phyloP scores from a whole-genome alignment of 2,888 invertebrate genomes.

The Dendrolimus houi region DNA sequence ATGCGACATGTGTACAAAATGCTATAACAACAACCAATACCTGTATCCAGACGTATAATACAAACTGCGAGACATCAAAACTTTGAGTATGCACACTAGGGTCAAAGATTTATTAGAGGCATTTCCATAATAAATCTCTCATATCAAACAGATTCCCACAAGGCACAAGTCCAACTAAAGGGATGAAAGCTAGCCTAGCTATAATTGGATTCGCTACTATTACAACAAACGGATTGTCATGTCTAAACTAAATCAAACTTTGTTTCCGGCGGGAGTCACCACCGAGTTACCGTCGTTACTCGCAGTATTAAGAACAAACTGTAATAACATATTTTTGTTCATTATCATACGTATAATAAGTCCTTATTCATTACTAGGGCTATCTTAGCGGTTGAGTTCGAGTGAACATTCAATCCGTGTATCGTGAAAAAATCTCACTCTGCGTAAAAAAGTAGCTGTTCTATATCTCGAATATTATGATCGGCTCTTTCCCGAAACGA shows the following conservation, averaged over 20 bases:
- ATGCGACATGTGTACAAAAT: too few species aligned
- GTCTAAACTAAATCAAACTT: conserved; percentile 70
- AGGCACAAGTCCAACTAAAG: conserved; percentile 12
- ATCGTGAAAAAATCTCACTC: too few species aligned
- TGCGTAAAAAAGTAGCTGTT: too few species aligned
- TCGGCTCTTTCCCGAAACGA: too few species aligned
- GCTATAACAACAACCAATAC: too few species aligned
- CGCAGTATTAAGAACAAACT: conserved; percentile 40
- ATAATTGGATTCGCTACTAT: conserved; percentile 54
- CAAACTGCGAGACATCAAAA: background rate
- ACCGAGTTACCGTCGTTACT: conserved; percentile 36
- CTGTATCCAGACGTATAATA: too few species aligned
- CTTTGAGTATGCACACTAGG: conserved; percentile 1
- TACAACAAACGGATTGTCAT: conserved; percentile 55
- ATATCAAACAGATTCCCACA: conserved; percentile 17
- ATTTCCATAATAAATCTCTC: conserved; percentile 17
- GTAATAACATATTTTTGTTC: conserved; percentile 35
- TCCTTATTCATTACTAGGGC: background rate
- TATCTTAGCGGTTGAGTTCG: too few species aligned
- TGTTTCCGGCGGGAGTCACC: conserved; percentile 52
- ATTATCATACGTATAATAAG: conserved; percentile 30
- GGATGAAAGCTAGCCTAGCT: conserved; percentile 18
- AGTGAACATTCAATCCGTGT: too few species aligned
- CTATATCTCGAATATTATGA: too few species aligned
- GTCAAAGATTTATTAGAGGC: conserved; percentile 1